Evolutionary conservation across 2,888 invertebrate species (phyloP).

Genomic region (Pterostichus niger): DNA sequence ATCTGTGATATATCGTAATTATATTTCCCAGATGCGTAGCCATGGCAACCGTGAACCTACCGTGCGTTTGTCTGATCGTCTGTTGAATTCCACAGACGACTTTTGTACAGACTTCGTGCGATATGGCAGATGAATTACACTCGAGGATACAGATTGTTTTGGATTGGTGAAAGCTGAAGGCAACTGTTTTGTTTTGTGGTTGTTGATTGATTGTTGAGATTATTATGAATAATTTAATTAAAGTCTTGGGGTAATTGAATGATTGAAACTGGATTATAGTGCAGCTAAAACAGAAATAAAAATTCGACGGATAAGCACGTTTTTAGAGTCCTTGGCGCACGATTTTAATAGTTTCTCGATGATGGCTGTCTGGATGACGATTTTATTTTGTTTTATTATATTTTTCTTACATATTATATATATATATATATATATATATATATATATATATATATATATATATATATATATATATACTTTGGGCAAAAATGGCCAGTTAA

Average conservation of each 20-base stretch:
- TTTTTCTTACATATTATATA: too few relatives aligned
- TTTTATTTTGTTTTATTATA: too few relatives aligned
- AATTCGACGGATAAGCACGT: too few relatives aligned
- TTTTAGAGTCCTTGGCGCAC: too few relatives aligned
- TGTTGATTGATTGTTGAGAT: constrained; percentile 16
- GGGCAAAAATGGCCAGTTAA: too few relatives aligned
- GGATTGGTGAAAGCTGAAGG: constrained; percentile 15
- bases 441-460: too few relatives aligned
- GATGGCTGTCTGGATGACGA: too few relatives aligned
- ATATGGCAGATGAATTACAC: neutral
- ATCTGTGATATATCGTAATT: constrained; percentile 64
- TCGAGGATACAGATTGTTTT: neutral
- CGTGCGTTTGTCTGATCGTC: constrained; percentile 12
- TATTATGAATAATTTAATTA: constrained; percentile 16
- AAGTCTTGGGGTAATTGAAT: constrained; percentile 8
- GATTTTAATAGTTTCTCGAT: too few relatives aligned
- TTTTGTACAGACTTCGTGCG: constrained; percentile 7
- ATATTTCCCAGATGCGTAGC: constrained; percentile 55
- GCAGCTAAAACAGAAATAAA: too few relatives aligned
- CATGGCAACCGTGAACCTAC: constrained; percentile 7
- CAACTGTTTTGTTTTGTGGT: constrained; percentile 11
- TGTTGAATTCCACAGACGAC: constrained; percentile 7
- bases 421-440: too few relatives aligned
- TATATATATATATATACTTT: too few relatives aligned
- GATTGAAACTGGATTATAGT: constrained; percentile 1